A percentile compares a stretch with the other conserved stretches of the same genome.
Evolutionary conservation across 2,797 vertebrate species (phyloP).

Genomic region (Sphenopsis melanotis): DNA sequence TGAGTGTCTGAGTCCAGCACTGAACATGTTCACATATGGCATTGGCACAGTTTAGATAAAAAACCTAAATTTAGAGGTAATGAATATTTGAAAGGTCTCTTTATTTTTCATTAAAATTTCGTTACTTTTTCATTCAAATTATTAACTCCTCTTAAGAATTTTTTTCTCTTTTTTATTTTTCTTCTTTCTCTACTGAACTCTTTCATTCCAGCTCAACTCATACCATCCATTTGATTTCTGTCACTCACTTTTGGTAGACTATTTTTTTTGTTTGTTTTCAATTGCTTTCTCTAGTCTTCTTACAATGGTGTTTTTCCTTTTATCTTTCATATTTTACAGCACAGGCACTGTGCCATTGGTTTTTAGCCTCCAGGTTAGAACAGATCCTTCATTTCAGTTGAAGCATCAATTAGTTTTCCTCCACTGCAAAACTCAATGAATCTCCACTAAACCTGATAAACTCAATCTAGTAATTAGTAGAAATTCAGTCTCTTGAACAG

Average conservation of each 20-base stretch:
- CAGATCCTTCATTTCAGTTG: background rate
- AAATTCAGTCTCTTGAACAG: background rate
- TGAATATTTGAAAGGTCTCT: background rate
- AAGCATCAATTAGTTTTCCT: background rate
- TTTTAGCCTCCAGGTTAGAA: background rate
- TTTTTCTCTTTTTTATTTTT: background rate
- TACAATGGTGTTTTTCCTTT: background rate
- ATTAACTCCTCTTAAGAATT: background rate
- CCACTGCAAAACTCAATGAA: background rate
- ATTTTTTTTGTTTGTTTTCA: background rate
- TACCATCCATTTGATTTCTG: background rate
- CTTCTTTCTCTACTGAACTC: background rate
- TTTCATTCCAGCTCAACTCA: background rate
- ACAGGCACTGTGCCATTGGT: background rate
- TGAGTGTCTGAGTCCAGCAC: background rate
- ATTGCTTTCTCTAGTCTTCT: background rate
- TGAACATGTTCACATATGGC: rapidly evolving
- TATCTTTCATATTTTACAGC: background rate
- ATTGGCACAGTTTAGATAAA: background rate
- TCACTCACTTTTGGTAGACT: background rate
- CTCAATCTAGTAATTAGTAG: background rate
- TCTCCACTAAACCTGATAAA: background rate
- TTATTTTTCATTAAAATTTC: background rate
- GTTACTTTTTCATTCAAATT: background rate
- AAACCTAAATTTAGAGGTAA: background rate